A percentile compares a stretch with the other conserved stretches of the same genome.
These are phyloP conservation scores for Syrrhaptes paradoxus DNA, from an alignment of 2,113 vertebrate species.

Conservation along the genomic window DNA sequence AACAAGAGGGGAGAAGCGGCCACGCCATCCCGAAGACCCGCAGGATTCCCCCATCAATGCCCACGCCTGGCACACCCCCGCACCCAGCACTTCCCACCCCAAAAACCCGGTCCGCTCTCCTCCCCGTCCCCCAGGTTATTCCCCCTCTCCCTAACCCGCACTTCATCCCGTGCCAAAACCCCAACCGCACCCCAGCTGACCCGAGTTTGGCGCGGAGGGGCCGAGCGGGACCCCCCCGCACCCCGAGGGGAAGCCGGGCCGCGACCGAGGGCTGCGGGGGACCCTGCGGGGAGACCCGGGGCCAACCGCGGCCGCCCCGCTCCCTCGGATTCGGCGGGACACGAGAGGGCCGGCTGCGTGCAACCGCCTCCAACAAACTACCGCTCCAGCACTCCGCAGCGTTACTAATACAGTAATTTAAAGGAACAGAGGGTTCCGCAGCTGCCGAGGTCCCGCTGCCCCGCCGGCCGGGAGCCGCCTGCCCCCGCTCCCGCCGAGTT, in stretches of 20 bases:
- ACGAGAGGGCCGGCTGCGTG: neutral
- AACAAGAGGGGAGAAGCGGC: neutral
- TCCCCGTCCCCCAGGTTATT: neutral
- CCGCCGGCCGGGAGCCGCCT: neutral
- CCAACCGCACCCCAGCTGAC: neutral
- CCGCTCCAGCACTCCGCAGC: no score
- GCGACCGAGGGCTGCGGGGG: no score
- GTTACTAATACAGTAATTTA: rapidly evolving
- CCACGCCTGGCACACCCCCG: neutral
- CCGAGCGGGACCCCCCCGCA: neutral
- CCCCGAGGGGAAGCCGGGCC: neutral
- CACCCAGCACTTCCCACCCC: rapidly evolving
- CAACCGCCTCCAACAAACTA: neutral
- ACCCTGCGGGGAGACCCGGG: neutral
- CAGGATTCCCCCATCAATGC: neutral
- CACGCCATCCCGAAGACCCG: rapidly evolving
- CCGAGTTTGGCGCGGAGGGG: neutral
- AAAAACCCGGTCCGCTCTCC: neutral
- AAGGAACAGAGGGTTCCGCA: neutral
- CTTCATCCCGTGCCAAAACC: neutral
- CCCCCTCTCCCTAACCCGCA: neutral
- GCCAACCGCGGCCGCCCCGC: neutral
- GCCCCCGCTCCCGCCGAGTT: neutral
- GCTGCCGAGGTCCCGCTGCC: neutral
- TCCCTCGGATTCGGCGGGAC: neutral